These are phyloP conservation scores for Elanus axillaris DNA, from an alignment of 2,113 vertebrate species.

Conservation along the genomic window DNA sequence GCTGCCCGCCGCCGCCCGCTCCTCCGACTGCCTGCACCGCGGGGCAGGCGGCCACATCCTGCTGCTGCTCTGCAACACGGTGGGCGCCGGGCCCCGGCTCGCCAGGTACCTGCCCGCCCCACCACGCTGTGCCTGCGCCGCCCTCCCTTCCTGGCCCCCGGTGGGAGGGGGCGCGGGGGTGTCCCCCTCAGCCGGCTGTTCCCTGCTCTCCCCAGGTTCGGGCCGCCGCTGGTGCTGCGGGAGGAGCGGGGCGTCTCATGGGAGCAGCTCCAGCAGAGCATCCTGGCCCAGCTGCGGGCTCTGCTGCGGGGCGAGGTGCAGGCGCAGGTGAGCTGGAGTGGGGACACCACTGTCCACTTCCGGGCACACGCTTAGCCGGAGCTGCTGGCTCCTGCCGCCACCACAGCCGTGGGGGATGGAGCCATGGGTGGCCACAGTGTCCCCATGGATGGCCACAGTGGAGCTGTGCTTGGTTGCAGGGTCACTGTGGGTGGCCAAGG, in stretches of 20 bases:
- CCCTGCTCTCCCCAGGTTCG: constrained; percentile 77
- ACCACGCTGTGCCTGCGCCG: background rate
- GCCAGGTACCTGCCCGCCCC: background rate
- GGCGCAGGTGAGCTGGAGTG: constrained; percentile 70
- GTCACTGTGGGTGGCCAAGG: too few species aligned
- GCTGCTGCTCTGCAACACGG: too few species aligned
- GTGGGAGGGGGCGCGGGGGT: accelerated
- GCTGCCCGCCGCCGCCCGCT: too few species aligned
- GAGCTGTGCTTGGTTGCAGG: too few species aligned
- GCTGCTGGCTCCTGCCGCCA: background rate
- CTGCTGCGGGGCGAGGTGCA: constrained; percentile 81
- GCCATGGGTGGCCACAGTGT: background rate
- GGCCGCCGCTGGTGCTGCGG: constrained; percentile 83
- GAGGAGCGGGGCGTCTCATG: constrained; percentile 86
- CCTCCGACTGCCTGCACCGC: too few species aligned
- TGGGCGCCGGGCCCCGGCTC: too few species aligned
- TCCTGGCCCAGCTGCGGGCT: constrained; percentile 82
- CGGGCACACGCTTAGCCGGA: accelerated
- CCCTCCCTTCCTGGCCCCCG: background rate
- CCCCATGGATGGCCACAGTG: background rate
- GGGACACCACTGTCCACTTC: too few species aligned
- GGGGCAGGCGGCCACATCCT: too few species aligned
- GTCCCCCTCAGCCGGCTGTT: accelerated
- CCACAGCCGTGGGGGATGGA: accelerated
- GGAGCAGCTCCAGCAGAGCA: constrained; percentile 86